Percentiles rank a stretch among this genome's conserved stretches.
Conservation (phyloP, 2,797 vertebrate genomes). For the Acrossocheilus wenchowensis region DNA sequence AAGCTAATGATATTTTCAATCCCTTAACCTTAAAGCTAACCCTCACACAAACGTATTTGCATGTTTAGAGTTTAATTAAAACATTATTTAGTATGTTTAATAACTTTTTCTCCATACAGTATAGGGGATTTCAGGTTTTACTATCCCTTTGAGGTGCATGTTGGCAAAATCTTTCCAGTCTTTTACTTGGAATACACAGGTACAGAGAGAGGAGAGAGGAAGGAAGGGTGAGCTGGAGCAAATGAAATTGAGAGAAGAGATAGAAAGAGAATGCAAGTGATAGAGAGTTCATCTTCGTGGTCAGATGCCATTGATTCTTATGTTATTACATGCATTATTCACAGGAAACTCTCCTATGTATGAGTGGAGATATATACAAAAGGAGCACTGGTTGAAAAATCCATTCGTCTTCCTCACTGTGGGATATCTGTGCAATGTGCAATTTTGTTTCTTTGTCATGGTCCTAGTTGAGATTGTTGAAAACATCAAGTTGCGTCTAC, state of each 20-base stretch:
- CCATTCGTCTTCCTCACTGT: slow-evolving; percentile 22
- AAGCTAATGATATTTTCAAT: background rate
- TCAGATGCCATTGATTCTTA: slow-evolving; percentile 48
- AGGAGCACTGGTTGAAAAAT: slow-evolving; percentile 19
- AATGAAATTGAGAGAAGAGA: slow-evolving; percentile 30
- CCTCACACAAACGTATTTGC: background rate
- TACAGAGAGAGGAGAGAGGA: background rate
- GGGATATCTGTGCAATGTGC: slow-evolving; percentile 10
- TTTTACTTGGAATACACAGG: background rate
- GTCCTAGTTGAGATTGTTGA: background rate
- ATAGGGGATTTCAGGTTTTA: slow-evolving; percentile 5
- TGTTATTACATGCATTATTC: slow-evolving; percentile 56
- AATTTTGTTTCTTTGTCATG: slow-evolving; percentile 9
- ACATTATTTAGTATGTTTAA: background rate
- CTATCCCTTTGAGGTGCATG: background rate
- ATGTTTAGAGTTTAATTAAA: slow-evolving; percentile 16
- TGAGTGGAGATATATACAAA: slow-evolving; percentile 25
- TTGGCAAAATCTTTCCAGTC: background rate
- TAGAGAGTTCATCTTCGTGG: slow-evolving; percentile 46
- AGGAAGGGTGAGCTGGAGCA: background rate
- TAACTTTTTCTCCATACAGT: background rate
- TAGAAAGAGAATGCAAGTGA: slow-evolving; percentile 23
- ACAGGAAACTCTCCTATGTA: slow-evolving; percentile 37
- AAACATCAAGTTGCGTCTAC: slow-evolving; percentile 24
- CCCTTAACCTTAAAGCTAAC: background rate